A percentile compares a stretch with the other conserved stretches of the same genome.
Conservation (phyloP, 2,113 vertebrate genomes). For the Pachyramphus minor region DNA sequence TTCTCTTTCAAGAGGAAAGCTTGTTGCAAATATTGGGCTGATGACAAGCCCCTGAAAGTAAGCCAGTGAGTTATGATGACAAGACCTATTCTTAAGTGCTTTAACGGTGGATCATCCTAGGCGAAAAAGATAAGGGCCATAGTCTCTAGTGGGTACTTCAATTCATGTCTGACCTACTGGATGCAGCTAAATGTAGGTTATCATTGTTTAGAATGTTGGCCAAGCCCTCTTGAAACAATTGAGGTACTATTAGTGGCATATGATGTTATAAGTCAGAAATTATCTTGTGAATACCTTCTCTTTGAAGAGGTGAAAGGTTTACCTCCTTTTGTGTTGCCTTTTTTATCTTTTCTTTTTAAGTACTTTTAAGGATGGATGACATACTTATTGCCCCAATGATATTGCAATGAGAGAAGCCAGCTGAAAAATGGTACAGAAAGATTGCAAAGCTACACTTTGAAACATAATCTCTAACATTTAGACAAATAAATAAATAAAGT, state of each 20-base stretch:
- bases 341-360: neutral
- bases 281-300: neutral
- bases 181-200: neutral
- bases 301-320: neutral
- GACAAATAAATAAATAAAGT: neutral
- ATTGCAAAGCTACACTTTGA: neutral
- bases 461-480: neutral
- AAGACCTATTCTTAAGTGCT: constrained; percentile 5
- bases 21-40: neutral
- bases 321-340: neutral
- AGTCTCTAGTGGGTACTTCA: neutral
- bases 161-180: neutral
- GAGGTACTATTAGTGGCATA: neutral
- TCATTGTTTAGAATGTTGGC: neutral
- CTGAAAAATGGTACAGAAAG: neutral
- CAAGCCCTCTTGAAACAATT: neutral
- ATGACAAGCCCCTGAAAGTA: neutral
- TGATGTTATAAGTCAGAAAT: neutral
- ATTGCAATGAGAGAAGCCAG: neutral
- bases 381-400: neutral
- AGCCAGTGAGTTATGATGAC: neutral
- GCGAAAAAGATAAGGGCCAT: neutral
- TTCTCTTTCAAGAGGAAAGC: neutral
- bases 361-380: neutral
- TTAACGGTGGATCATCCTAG: neutral